Evolutionary conservation across 2,888 invertebrate genomes (phyloP), one percentile per base, ranked within the genome.

Genomic region (Adela reaumurella): DNA sequence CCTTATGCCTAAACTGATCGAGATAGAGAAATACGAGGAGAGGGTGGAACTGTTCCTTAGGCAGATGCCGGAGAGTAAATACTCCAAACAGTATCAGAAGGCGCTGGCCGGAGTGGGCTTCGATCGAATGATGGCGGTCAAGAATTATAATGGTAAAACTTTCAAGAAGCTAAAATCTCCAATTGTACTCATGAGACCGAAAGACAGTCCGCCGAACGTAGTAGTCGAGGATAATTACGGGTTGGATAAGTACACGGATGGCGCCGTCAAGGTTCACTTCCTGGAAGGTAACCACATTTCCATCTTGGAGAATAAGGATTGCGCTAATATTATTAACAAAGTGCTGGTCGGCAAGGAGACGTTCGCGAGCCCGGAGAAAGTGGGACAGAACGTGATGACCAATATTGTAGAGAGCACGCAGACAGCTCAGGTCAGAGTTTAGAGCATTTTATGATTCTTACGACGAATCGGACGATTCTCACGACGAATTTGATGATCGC

Each of bases 231-330:
- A 86, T 24, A 87, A 89, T 60, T 89, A 90, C 57, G 85, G 84
- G 17, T 63, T 90, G 0, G 80, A 82, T 1, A 78, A 81, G 62
- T 63, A 81, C 19, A 85, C 85, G 0, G 78, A 79, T 19, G 74
- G 77, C 0, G 73, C 74, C 2, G 79, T 89, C 0, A 77, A 79
- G 1, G 70, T 89, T 0, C 81, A 84, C 57, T 81, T 78, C 45
- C 70, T 88, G n/a, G 87, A 89, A 58, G 91, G 90, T 10, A 87
- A 87, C 60, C 91, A 92, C 58, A 63, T 82, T 0, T 83, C 84
- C 42, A 87, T 91, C 57, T 60, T 90, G 55, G 84, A 88, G 14
- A 87, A 85, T 58, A 74, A 81, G 46, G 83, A 83, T 55, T 69
- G 85, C 46, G 81, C 85, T 0, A 80, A 86, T 55, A 77, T 86